Evolutionary conservation across 2,888 invertebrate genomes (phyloP), one percentile per base, ranked within the genome.

Genomic region (Amiota minor): DNA sequence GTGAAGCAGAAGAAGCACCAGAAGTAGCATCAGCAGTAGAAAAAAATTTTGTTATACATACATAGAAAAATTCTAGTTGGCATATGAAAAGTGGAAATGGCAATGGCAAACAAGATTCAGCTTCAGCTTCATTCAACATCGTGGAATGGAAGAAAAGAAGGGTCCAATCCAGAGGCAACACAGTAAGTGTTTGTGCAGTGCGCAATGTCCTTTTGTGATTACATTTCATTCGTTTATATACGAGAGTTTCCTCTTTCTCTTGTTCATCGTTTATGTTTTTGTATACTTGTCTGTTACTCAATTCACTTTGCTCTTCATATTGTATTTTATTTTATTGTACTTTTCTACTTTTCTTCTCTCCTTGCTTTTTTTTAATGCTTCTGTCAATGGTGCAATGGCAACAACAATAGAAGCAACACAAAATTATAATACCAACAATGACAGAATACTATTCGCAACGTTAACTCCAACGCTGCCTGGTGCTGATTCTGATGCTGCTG

Each of bases 301-400:
- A 35, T 35, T 71, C 14, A 16, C 20, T 2, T 20, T 49, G 23
- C 35, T 35, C 6, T 35, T 35, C 35, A 14, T 23, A 3, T n/a
- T 55, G 35, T 20, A 10, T 53, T 50, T 53, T 4, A 16, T 71
- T 53, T 64, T 18, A 8, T 71, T 16, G 35, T 55, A 20, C 45
- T 61, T 16, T 65, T 35, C 76, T 76, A 74, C 81, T 56, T 56
- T 10, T 23, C 6, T 35, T 35, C 20, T 59, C 9, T 53, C 79
- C 81, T 82, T 77, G 81, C 3, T 35, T 35, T 35, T 35, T 35
- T 8, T 35, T 6, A 35, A 35, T 35, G 35, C 35, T 35, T 35
- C 83, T 78, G 86, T 76, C 84, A 81, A 74, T 79, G 80, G 74
- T 74, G 76, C 71, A 73, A 61, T 73, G 18, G 59, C 59, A 59